Conservation (phyloP, 2,113 vertebrate species). For the Lepisosteus osseus region DNA sequence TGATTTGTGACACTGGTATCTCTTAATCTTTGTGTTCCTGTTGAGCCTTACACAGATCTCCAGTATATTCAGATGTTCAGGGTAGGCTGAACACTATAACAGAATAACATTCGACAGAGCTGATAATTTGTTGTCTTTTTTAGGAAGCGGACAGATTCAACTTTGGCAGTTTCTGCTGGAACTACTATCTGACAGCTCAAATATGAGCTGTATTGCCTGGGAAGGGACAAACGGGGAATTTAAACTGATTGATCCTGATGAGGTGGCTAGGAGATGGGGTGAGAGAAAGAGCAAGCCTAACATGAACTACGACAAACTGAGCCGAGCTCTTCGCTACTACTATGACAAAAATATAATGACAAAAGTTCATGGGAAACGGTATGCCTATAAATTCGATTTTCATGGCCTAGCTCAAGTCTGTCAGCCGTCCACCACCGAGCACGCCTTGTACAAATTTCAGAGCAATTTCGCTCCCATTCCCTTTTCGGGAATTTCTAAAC, state of each 20-base stretch:
- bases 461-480: constrained; percentile 86
- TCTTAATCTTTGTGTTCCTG: too few species aligned
- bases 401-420: constrained; percentile 94
- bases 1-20: too few species aligned
- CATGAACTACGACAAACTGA: constrained; percentile 99
- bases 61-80: too few species aligned
- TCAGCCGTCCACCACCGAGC: constrained; percentile 86
- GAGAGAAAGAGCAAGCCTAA: constrained; percentile 97
- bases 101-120: too few species aligned
- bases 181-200: constrained; percentile 86
- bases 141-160: constrained; percentile 97
- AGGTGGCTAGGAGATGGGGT: constrained; percentile 94
- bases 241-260: constrained; percentile 93
- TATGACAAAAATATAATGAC: constrained; percentile 99
- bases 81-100: too few species aligned
- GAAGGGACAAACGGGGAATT: constrained; percentile 95
- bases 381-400: constrained; percentile 97
- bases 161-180: constrained; percentile 97
- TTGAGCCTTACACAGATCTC: too few species aligned
- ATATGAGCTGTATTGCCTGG: constrained; percentile 92
- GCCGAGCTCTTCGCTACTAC: constrained; percentile 95
- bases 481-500: constrained; percentile 91
- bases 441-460: constrained; percentile 92
- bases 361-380: constrained; percentile 96
- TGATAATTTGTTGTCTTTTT: constrained; percentile 15